Percentiles rank a stretch among this genome's conserved stretches.
phyloP scores from a whole-genome alignment of 1,140 invertebrate genomes.

The Patella vulgata region DNA sequence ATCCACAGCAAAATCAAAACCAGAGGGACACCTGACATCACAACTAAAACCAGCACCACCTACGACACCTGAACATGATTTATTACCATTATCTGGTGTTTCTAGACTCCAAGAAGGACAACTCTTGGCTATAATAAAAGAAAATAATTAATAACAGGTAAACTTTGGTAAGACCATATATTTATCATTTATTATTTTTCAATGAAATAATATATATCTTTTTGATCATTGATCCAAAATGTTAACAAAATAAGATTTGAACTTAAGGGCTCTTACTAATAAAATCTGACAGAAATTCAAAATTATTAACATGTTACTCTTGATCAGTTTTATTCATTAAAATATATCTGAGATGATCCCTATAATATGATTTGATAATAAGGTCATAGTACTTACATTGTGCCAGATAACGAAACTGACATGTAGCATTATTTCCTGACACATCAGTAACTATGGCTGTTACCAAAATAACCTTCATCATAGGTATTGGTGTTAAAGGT shows the following conservation, averaged over 20 bases:
- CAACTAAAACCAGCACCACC: slow-evolving; percentile 11
- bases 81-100: slow-evolving; percentile 7
- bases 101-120: slow-evolving; percentile 27
- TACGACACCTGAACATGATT: slow-evolving; percentile 3
- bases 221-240: too few species aligned
- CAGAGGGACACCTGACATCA: slow-evolving; percentile 15
- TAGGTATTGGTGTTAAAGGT: slow-evolving; percentile 7
- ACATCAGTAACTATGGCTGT: slow-evolving; percentile 30
- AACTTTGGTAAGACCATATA: too few species aligned
- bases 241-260: too few species aligned
- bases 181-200: too few species aligned
- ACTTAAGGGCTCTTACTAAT: too few species aligned
- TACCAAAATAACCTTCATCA: slow-evolving; percentile 23
- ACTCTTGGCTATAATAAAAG: slow-evolving; percentile 6
- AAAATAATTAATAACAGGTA: background rate
- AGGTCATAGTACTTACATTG: slow-evolving; percentile 45
- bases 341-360: too few species aligned
- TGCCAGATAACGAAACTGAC: slow-evolving; percentile 38
- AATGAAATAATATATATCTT: too few species aligned
- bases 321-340: too few species aligned
- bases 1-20: slow-evolving; percentile 15
- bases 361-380: too few species aligned
- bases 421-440: slow-evolving; percentile 29
- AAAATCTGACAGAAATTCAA: too few species aligned
- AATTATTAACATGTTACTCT: too few species aligned